Percentiles rank a stretch among this genome's conserved stretches.
Evolutionary conservation across 2,113 vertebrate genomes (phyloP).

Genomic region (Phrynosoma blainvillii): DNA sequence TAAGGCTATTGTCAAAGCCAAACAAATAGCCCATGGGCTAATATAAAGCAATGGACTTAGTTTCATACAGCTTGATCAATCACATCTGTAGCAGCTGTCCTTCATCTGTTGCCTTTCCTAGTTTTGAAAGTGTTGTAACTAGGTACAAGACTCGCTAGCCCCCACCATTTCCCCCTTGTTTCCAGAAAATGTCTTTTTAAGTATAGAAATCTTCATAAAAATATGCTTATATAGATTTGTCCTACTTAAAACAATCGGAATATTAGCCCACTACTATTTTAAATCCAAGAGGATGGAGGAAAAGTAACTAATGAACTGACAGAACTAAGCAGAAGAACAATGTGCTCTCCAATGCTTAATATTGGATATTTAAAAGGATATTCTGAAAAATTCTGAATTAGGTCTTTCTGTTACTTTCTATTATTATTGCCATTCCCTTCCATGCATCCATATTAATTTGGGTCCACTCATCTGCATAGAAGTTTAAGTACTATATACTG

Average conservation of each 20-base stretch:
- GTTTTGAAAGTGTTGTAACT: neutral
- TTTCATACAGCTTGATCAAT: neutral
- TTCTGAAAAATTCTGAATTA: neutral
- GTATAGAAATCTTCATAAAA: neutral
- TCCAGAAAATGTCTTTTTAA: neutral
- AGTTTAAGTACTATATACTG: conserved; percentile 57
- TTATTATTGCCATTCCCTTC: conserved; percentile 25
- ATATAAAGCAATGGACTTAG: neutral
- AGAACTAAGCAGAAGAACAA: neutral
- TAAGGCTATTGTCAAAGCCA: neutral
- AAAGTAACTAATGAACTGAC: neutral
- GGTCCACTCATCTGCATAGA: conserved; percentile 35
- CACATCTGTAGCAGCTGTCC: neutral
- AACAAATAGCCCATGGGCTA: neutral
- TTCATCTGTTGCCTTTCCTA: neutral
- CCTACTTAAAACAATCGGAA: neutral
- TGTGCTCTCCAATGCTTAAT: neutral
- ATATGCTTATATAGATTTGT: neutral
- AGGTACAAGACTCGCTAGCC: neutral
- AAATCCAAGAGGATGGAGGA: neutral
- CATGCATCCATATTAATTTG: conserved; percentile 63
- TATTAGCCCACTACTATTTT: neutral
- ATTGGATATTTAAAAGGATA: neutral
- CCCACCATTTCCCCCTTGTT: neutral
- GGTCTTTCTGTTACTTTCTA: neutral